These are phyloP conservation scores for Henicopernis longicauda DNA, from an alignment of 2,113 vertebrate species.

Conservation along the genomic window DNA sequence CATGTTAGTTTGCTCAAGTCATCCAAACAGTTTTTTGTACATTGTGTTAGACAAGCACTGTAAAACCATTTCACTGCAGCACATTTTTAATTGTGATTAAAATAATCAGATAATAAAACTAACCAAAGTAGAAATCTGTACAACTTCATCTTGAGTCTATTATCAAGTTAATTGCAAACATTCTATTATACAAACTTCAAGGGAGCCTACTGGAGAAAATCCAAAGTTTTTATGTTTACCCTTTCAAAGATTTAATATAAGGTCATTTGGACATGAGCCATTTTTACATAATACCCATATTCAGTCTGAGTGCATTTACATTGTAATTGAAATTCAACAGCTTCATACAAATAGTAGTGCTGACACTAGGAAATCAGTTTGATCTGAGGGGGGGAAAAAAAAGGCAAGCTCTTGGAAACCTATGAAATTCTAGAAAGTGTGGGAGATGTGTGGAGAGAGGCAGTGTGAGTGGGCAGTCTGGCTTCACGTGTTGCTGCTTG, in stretches of 20 bases:
- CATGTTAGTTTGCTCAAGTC: neutral
- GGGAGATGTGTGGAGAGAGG: neutral
- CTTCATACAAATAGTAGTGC: neutral
- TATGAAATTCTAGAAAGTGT: neutral
- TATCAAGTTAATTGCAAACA: neutral
- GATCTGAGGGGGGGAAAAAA: neutral
- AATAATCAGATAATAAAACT: neutral
- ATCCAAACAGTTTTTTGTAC: neutral
- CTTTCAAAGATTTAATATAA: slow-evolving; percentile 7
- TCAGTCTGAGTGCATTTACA: slow-evolving; percentile 13
- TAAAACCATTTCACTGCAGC: neutral
- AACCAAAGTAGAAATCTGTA: neutral
- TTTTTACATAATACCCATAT: slow-evolving; percentile 21
- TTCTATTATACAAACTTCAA: neutral
- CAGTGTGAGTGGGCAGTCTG: neutral
- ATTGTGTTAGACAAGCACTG: neutral
- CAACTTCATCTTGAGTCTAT: neutral
- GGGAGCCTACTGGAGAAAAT: neutral
- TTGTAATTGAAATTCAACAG: slow-evolving; percentile 33
- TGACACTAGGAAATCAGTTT: slow-evolving; percentile 32
- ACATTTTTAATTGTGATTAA: neutral
- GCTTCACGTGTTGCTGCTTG: neutral
- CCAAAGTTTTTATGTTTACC: slow-evolving; percentile 11
- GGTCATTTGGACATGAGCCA: neutral
- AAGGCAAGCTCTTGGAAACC: neutral